Evolutionary conservation across 2,888 invertebrate genomes (phyloP).

Genomic region (Drosophila monieri): DNA sequence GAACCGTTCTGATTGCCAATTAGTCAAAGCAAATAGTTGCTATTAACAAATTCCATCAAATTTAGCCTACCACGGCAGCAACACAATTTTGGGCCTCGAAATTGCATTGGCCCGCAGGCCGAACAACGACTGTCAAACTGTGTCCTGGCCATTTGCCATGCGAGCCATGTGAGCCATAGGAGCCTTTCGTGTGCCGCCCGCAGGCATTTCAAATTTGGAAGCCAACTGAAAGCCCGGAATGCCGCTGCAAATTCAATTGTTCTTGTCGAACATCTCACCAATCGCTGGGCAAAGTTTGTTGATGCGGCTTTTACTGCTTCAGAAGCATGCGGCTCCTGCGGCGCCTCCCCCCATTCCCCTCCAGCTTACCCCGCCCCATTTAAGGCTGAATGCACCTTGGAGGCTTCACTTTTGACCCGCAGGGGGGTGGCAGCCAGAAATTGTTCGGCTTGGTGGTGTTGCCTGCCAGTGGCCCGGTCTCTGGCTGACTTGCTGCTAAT

Average conservation of each 20-base stretch:
- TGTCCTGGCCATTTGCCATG: conserved; percentile 20
- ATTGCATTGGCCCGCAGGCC: conserved; percentile 7
- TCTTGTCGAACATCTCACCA: conserved; percentile 71
- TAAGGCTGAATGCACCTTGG: conserved; percentile 69
- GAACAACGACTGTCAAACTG: conserved; percentile 30
- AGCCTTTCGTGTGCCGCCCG: conserved; percentile 19
- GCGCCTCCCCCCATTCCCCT: conserved; percentile 7
- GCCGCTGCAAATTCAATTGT: conserved; percentile 68
- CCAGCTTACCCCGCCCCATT: neutral
- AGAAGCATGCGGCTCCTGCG: conserved; percentile 17
- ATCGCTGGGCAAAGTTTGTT: conserved; percentile 38
- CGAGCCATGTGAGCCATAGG: neutral
- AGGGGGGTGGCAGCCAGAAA: conserved; percentile 1
- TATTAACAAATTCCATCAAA: conserved; percentile 6
- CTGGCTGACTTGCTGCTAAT: conserved; percentile 72
- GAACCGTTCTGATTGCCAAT: neutral
- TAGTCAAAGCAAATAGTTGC: conserved; percentile 2
- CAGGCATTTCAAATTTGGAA: conserved; percentile 19
- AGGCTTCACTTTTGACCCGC: conserved; percentile 68
- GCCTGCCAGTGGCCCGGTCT: conserved; percentile 23
- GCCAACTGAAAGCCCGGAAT: conserved; percentile 27
- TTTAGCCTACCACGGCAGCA: conserved; percentile 24
- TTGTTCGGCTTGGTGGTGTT: conserved; percentile 3
- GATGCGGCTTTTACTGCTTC: conserved; percentile 28
- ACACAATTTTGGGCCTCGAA: conserved; percentile 3